A percentile compares a stretch with the other conserved stretches of the same genome.
Conservation (phyloP, 2,797 vertebrate species). For the Bradypus variegatus region DNA sequence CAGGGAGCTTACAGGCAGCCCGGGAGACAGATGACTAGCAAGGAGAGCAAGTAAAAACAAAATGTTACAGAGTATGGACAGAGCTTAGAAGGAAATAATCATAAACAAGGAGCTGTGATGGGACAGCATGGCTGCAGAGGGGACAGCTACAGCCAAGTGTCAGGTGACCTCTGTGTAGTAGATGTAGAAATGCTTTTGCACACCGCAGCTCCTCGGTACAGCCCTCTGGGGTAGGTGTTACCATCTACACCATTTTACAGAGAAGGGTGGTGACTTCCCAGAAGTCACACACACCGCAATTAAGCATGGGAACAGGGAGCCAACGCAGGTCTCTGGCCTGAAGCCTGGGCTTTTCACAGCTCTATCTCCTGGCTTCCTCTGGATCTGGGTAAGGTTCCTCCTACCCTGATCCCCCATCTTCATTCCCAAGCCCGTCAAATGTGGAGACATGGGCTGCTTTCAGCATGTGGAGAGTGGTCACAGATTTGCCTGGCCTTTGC, state of each 20-base stretch:
- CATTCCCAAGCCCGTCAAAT: neutral
- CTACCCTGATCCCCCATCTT: neutral
- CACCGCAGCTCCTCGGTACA: neutral
- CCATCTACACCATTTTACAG: neutral
- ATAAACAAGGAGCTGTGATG: neutral
- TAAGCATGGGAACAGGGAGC: too few species aligned
- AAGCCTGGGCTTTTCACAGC: neutral
- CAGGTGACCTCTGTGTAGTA: neutral
- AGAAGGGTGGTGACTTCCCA: neutral
- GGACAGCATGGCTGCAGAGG: neutral
- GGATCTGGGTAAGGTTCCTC: too few species aligned
- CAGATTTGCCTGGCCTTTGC: neutral
- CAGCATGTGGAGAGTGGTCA: neutral
- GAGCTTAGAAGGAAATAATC: neutral
- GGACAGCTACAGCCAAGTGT: neutral
- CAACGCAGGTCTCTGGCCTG: neutral
- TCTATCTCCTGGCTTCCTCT: neutral
- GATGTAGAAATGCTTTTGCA: fast-evolving
- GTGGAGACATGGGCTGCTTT: neutral
- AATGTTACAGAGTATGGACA: neutral
- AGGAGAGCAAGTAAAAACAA: neutral
- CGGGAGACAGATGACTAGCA: fast-evolving
- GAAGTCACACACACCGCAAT: neutral
- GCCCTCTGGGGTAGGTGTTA: neutral
- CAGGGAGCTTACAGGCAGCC: fast-evolving